A percentile compares a stretch with the other conserved stretches of the same genome.
Evolutionary conservation across 2,797 vertebrate genomes (phyloP).

Genomic region (Coracias cyanogaster): DNA sequence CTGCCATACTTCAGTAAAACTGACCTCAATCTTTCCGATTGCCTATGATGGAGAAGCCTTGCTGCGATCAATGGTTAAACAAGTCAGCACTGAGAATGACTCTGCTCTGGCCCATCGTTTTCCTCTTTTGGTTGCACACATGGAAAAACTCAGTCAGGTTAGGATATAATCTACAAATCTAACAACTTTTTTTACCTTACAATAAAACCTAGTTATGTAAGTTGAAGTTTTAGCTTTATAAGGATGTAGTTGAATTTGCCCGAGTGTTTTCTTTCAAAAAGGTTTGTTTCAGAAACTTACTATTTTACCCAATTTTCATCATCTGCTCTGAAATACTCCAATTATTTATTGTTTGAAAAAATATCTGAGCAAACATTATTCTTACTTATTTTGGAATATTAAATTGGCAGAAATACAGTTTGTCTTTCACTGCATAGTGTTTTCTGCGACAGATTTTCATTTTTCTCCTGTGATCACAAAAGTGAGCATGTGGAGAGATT

Average conservation of each 20-base stretch:
- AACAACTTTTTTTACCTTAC: neutral
- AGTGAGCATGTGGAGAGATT: neutral
- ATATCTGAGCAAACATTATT: neutral
- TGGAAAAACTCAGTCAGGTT: slow-evolving; percentile 99
- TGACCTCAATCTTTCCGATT: slow-evolving; percentile 97
- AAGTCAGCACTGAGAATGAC: slow-evolving; percentile 98
- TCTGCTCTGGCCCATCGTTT: slow-evolving; percentile 96
- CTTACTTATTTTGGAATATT: neutral
- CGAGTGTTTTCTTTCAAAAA: neutral
- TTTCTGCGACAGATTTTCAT: neutral
- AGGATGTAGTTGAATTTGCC: neutral
- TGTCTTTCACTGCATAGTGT: neutral
- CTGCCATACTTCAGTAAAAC: slow-evolving; percentile 95
- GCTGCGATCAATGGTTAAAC: slow-evolving; percentile 94
- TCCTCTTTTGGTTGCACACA: slow-evolving; percentile 95
- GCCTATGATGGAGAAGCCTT: slow-evolving; percentile 96
- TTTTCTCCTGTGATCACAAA: neutral
- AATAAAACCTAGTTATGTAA: rapidly evolving
- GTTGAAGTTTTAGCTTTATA: neutral
- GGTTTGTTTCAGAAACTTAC: neutral
- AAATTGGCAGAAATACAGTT: neutral
- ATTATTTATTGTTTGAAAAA: neutral
- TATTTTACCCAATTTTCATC: neutral
- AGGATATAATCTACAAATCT: slow-evolving; percentile 16
- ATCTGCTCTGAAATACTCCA: neutral